phyloP scores from a whole-genome alignment of 1,140 invertebrate species.

The Drosophila nasuta region DNA sequence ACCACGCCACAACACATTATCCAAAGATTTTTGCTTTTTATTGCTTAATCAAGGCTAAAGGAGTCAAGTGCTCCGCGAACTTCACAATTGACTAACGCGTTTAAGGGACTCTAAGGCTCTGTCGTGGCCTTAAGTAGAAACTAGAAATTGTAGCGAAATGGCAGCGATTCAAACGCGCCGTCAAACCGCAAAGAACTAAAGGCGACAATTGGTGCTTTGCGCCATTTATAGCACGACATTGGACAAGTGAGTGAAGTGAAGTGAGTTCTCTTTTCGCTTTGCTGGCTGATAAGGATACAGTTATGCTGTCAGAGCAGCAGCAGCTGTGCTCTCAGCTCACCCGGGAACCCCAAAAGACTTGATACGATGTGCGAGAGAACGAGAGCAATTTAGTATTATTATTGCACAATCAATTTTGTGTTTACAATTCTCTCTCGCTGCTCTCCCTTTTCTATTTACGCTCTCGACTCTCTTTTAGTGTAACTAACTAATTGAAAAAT shows the following conservation, averaged over 20 bases:
- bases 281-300: conserved; percentile 72
- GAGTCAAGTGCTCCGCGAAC: not conserved
- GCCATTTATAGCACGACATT: conserved; percentile 64
- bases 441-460: not conserved
- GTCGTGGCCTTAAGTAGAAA: not conserved
- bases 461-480: conserved; percentile 2
- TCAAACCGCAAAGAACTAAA: conserved; percentile 73
- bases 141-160: conserved; percentile 10
- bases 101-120: not conserved
- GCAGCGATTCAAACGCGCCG: conserved; percentile 58
- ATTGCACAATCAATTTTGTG: not conserved
- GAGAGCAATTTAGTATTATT: not conserved
- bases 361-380: not conserved
- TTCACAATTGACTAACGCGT: conserved; percentile 16
- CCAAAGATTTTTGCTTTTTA: conserved; percentile 16
- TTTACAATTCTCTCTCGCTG: not conserved
- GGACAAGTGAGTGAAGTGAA: not conserved
- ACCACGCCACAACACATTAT: conserved; percentile 64
- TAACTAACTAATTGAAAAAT: conserved; percentile 31
- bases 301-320: conserved; percentile 1
- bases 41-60: not conserved
- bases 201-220: conserved; percentile 57
- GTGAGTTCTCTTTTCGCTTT: conserved; percentile 16
- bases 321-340: conserved; percentile 1
- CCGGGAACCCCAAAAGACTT: not conserved